Percentiles rank a stretch among this genome's conserved stretches.
phyloP scores from a whole-genome alignment of 2,113 vertebrate species.

The Lathamus discolor region DNA sequence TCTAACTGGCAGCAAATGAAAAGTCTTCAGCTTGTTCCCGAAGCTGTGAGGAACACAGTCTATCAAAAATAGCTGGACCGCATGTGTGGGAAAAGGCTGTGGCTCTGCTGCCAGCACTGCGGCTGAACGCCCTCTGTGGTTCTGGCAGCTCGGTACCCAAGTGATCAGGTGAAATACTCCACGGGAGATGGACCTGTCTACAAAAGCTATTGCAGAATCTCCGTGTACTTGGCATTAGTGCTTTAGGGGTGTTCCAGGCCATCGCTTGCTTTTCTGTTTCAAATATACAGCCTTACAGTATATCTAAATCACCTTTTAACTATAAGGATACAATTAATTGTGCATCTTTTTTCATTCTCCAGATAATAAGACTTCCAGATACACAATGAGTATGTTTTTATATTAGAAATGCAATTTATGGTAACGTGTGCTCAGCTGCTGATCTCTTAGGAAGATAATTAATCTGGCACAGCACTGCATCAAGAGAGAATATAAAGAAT shows the following conservation, averaged over 20 bases:
- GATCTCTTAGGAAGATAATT: not conserved
- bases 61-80: no score
- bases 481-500: not conserved
- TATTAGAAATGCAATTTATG: not conserved
- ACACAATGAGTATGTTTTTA: not conserved
- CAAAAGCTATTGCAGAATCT: not conserved
- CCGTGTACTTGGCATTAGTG: not conserved
- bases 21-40: not conserved
- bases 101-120: not conserved
- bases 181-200: no score
- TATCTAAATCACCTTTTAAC: not conserved
- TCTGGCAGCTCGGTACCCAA: fast-evolving
- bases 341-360: not conserved
- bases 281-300: not conserved
- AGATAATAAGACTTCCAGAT: not conserved
- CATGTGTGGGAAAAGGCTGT: not conserved
- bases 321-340: not conserved
- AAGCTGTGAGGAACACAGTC: not conserved
- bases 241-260: not conserved
- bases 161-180: not conserved
- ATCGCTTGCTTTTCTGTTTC: not conserved
- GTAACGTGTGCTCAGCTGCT: not conserved
- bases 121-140: no score
- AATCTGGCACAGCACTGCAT: not conserved
- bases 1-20: not conserved